These are phyloP conservation scores for Procambarus virginalis DNA, from an alignment of 1,140 invertebrate genomes.

Conservation along the genomic window DNA sequence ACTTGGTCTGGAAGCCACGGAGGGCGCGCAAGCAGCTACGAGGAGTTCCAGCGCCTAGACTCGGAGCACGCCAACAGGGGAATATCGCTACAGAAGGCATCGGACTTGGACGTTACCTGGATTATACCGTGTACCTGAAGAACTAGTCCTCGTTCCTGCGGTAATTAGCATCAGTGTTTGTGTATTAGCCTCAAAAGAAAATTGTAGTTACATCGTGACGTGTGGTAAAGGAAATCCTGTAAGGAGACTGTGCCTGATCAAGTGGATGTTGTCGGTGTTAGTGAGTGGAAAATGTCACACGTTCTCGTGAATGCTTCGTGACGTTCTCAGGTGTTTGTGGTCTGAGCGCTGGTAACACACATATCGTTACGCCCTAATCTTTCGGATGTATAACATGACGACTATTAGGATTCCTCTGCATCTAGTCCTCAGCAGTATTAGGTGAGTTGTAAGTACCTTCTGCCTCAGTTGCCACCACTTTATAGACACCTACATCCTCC, in stretches of 20 bases:
- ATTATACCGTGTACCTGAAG: slow-evolving; percentile 10
- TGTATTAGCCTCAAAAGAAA: slow-evolving; percentile 8
- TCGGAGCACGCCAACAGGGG: background rate
- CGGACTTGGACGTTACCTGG: slow-evolving; percentile 1
- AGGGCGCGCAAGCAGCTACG: slow-evolving; percentile 58
- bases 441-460: slow-evolving; percentile 60
- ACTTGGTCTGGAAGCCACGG: slow-evolving; percentile 65
- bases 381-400: slow-evolving; percentile 39
- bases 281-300: background rate
- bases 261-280: background rate
- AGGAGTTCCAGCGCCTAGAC: slow-evolving; percentile 60
- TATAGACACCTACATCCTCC: too few species aligned
- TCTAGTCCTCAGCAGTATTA: slow-evolving; percentile 67
- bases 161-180: slow-evolving; percentile 1
- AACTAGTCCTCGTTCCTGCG: slow-evolving; percentile 11
- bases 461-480: background rate
- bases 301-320: background rate
- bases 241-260: slow-evolving; percentile 4
- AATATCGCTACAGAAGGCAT: slow-evolving; percentile 1
- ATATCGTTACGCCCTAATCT: background rate
- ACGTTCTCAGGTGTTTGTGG: background rate
- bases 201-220: slow-evolving; percentile 15
- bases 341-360: background rate
- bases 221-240: slow-evolving; percentile 11
- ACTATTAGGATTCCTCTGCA: slow-evolving; percentile 53